phyloP scores from a whole-genome alignment of 2,888 invertebrate species.

The Cryptus viduatorius region DNA sequence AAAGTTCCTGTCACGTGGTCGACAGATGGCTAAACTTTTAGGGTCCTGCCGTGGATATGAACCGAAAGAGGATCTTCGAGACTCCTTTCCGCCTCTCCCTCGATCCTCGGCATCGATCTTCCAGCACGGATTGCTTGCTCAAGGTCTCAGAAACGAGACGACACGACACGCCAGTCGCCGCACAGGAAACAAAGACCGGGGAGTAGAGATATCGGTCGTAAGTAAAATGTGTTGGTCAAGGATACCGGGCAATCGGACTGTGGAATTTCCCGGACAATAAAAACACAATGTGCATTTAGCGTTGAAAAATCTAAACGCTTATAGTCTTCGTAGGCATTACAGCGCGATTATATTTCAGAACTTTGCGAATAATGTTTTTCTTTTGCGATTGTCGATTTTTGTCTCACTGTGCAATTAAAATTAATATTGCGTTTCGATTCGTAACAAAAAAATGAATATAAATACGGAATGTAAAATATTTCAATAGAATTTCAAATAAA shows the following conservation, averaged over 20 bases:
- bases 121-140: constrained; percentile 71
- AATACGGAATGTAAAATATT: no score
- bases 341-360: not conserved
- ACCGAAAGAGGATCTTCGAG: constrained; percentile 55
- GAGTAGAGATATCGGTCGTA: not conserved
- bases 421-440: no score
- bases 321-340: not conserved
- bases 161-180: constrained; percentile 35
- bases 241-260: constrained; percentile 22
- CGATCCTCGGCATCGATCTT: constrained; percentile 63
- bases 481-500: no score
- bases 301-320: not conserved
- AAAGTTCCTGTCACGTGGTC: constrained; percentile 76
- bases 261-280: constrained; percentile 60
- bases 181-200: constrained; percentile 54
- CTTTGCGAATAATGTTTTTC: no score
- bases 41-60: constrained; percentile 53
- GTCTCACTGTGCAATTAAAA: no score
- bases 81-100: constrained; percentile 59
- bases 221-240: constrained; percentile 25
- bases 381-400: no score
- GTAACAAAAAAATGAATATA: no score
- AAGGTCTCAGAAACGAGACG: constrained; percentile 54
- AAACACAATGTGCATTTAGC: constrained; percentile 26
- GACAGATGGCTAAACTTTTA: constrained; percentile 76